phyloP scores from a whole-genome alignment of 2,797 vertebrate genomes.

The Allobates femoralis region DNA sequence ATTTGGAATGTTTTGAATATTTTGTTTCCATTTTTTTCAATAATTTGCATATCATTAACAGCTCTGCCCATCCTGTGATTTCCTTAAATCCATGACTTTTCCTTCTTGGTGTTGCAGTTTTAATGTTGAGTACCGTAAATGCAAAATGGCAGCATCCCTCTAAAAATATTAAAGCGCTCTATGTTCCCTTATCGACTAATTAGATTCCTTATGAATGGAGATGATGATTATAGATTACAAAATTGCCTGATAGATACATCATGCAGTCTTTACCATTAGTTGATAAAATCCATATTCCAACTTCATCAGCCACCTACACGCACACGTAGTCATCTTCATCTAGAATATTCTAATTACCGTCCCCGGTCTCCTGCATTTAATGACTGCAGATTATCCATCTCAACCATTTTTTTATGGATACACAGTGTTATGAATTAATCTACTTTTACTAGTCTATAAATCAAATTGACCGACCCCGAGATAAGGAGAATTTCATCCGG shows the following conservation, averaged over 20 bases:
- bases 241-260: not conserved
- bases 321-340: not conserved
- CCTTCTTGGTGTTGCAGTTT: no score
- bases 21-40: no score
- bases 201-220: not conserved
- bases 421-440: slow-evolving; percentile 14
- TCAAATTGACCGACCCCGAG: not conserved
- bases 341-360: slow-evolving; percentile 20
- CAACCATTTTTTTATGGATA: not conserved
- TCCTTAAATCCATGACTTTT: no score
- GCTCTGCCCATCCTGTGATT: no score
- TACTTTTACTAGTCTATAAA: slow-evolving; percentile 36
- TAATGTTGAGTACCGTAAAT: no score
- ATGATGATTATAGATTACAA: slow-evolving; percentile 12
- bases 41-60: no score
- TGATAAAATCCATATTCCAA: slow-evolving; percentile 13
- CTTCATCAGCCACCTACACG: not conserved
- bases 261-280: slow-evolving; percentile 4
- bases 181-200: not conserved
- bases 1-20: no score
- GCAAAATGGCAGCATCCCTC: no score
- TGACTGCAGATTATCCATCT: not conserved
- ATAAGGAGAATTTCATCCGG: slow-evolving; percentile 18
- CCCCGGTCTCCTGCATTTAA: not conserved
- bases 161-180: not conserved